Evolutionary conservation across 2,888 invertebrate genomes (phyloP), one percentile per base, ranked within the genome.

Genomic region (Hyalella azteca): DNA sequence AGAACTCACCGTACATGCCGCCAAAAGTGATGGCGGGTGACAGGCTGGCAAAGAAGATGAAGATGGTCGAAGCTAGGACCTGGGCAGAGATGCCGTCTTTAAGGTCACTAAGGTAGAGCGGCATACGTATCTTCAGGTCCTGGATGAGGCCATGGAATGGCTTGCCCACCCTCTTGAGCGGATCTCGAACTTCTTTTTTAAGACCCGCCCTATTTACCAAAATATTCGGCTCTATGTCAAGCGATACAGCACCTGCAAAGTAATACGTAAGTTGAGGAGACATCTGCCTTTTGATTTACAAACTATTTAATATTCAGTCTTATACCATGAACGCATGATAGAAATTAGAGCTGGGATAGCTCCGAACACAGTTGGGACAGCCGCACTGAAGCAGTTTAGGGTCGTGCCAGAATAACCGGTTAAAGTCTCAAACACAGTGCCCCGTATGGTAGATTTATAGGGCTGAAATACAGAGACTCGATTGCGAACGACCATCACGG

Each of bases 21-120:
- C 98, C 98, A 88, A 98, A 98, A 0, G 98, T 97, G 86, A 98
- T 97, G 73, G 98, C 96, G 0, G 95, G 94, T 0, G 97, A 96
- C 0, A 98, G 91, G 26, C 96, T 95, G 15, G 98, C 98, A 88
- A 98, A 98, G 89, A 97, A 98, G 93, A 98, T 97, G 89, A 98
- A 98, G 85, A 98, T 92, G 1, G 96, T 92, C 0, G 97, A 95
- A 0, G 97, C 96, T 0, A 95, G 88, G 85, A 96, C 96, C 87
- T 97, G 96, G 0, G 93, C 92, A 87, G 94, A 96, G 26, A 97
- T 87, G 0, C 95, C 97, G 87, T 98, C 97, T 32, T 90, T 90
- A 86, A 97, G 92, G 88, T 98, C 98, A 78, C 95, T 95, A 85
- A 91, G 87, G 88, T 95, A 98, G 81, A 85, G 79, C 7, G 86